Evolutionary conservation across 2,797 vertebrate species (phyloP).

Genomic region (Argya squamiceps): DNA sequence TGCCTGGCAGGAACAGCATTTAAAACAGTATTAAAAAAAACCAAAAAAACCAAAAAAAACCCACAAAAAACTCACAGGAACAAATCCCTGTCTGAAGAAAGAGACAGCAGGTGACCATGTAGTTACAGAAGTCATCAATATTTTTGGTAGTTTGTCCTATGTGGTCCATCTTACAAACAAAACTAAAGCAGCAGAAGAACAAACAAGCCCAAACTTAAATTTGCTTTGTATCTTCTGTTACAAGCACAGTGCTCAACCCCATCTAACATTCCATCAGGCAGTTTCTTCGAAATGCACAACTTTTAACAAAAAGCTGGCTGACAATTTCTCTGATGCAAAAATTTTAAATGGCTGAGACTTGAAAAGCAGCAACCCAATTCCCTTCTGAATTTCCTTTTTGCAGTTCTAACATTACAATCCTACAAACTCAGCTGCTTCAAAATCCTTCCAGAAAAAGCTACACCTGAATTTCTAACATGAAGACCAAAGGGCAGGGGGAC

Average conservation of each 20-base stretch:
- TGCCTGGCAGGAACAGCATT: background rate
- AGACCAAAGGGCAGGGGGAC: background rate
- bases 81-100: background rate
- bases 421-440: background rate
- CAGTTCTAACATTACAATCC: background rate
- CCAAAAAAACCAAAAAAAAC: background rate
- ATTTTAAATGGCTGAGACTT: background rate
- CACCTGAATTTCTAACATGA: background rate
- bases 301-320: background rate
- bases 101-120: rapidly evolving
- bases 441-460: background rate
- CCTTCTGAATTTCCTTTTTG: background rate
- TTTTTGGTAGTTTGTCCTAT: background rate
- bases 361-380: background rate
- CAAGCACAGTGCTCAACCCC: background rate
- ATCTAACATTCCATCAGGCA: background rate
- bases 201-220: background rate
- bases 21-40: background rate
- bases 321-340: background rate
- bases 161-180: background rate
- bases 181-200: background rate
- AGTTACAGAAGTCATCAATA: background rate
- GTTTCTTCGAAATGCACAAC: background rate
- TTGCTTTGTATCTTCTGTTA: background rate
- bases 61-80: background rate